These are phyloP conservation scores for Hecatera dysodea DNA, from an alignment of 2,888 invertebrate genomes.

Conservation along the genomic window DNA sequence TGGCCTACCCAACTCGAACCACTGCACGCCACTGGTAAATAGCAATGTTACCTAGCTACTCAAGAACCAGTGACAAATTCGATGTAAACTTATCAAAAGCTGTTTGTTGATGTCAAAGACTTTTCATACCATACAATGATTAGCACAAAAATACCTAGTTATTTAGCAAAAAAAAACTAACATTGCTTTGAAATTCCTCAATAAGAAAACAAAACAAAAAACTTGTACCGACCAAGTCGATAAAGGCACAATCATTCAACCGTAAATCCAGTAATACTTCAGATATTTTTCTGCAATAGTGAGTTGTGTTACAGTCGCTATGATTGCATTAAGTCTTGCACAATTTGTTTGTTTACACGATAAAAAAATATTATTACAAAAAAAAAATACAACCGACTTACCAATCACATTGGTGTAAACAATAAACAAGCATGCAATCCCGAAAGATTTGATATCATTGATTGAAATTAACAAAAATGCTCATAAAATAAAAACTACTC, in stretches of 20 bases:
- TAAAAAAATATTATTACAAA: no score
- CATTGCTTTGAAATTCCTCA: neutral
- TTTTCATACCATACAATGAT: neutral
- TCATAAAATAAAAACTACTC: no score
- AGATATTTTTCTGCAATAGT: neutral
- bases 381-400: no score
- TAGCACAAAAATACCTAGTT: neutral
- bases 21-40: no score
- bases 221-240: slow-evolving; percentile 6
- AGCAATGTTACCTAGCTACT: no score
- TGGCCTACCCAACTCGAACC: no score
- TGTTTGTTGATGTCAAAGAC: neutral
- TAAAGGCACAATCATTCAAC: slow-evolving; percentile 19
- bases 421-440: no score
- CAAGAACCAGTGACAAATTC: neutral
- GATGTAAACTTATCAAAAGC: neutral
- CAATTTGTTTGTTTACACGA: no score
- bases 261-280: neutral
- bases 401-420: no score
- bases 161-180: slow-evolving; percentile 13
- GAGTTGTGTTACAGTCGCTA: neutral
- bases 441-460: no score
- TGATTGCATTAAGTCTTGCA: neutral
- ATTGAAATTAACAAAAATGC: no score
- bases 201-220: slow-evolving; percentile 19